These are phyloP conservation scores for Xanthorhoe spadicearia DNA, from an alignment of 2,888 invertebrate species.

Conservation along the genomic window DNA sequence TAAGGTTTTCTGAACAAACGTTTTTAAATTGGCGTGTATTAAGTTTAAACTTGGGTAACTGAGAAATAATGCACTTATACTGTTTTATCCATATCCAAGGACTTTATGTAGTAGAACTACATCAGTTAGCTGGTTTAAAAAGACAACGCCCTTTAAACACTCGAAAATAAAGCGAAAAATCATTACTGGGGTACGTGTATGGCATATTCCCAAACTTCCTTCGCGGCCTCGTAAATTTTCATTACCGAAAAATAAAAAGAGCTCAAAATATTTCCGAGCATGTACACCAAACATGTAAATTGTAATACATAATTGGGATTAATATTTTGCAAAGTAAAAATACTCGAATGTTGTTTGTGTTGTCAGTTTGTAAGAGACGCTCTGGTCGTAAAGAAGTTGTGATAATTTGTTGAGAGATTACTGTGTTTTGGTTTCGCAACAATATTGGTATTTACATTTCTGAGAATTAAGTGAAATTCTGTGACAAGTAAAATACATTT, in stretches of 20 bases:
- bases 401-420: slow-evolving; percentile 41
- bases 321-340: slow-evolving; percentile 45
- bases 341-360: slow-evolving; percentile 38
- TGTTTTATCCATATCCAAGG: no score
- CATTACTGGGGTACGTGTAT: slow-evolving; percentile 47
- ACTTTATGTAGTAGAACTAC: no score
- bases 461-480: slow-evolving; percentile 7
- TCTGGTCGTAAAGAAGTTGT: slow-evolving; percentile 36
- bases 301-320: slow-evolving; percentile 63
- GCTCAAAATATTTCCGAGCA: slow-evolving; percentile 34
- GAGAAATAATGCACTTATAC: no score
- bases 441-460: slow-evolving; percentile 7
- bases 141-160: slow-evolving; percentile 36
- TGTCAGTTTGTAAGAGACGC: slow-evolving; percentile 39
- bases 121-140: no score
- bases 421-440: slow-evolving; percentile 28
- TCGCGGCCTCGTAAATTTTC: slow-evolving; percentile 62
- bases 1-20: no score
- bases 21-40: no score
- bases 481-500: no score
- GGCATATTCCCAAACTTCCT: slow-evolving; percentile 59
- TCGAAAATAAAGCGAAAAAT: slow-evolving; percentile 47
- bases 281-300: slow-evolving; percentile 48
- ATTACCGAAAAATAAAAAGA: slow-evolving; percentile 53
- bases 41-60: no score